Evolutionary conservation across 1,140 invertebrate genomes (phyloP).

Genomic region (Triops longicaudatus): DNA sequence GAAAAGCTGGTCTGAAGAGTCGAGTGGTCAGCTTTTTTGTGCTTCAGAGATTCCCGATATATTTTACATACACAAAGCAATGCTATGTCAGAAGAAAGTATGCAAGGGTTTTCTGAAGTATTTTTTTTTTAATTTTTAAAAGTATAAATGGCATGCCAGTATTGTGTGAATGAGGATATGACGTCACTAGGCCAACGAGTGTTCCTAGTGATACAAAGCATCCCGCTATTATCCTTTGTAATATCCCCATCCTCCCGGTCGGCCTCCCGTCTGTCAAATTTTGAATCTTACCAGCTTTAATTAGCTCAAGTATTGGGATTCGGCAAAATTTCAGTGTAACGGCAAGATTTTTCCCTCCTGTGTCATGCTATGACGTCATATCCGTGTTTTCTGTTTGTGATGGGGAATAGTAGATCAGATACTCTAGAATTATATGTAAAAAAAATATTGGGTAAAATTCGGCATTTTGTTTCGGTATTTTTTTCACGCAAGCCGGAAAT

Average conservation of each 20-base stretch:
- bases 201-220: background rate
- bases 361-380: background rate
- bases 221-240: background rate
- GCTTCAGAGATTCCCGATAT: slow-evolving; percentile 11
- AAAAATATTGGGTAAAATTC: background rate
- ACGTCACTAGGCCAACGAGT: background rate
- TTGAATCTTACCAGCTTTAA: background rate
- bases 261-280: background rate
- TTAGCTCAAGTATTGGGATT: background rate
- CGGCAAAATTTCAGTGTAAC: background rate
- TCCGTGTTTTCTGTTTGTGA: background rate
- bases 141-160: background rate
- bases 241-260: too few relatives aligned
- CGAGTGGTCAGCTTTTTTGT: background rate
- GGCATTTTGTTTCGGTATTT: background rate
- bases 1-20: background rate
- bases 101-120: background rate
- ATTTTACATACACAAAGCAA: slow-evolving; percentile 9
- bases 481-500: background rate
- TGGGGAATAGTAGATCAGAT: background rate
- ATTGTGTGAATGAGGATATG: background rate
- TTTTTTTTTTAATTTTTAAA: background rate
- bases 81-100: background rate
- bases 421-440: background rate
- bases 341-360: background rate